Percentiles rank a stretch among this genome's conserved stretches.
Evolutionary conservation across 2,888 invertebrate genomes (phyloP).

Genomic region (Gymnocheta viridis): DNA sequence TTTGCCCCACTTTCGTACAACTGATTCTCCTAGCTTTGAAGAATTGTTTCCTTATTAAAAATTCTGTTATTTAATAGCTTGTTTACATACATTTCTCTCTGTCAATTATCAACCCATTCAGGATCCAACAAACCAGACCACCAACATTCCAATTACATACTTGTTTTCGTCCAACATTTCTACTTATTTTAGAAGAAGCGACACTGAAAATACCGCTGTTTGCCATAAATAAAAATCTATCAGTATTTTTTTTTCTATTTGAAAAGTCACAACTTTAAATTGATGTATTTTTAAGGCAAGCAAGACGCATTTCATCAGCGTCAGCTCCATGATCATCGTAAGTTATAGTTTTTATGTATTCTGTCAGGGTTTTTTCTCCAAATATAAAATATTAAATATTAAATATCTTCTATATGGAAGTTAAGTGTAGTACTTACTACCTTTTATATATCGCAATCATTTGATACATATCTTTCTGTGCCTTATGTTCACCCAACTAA

Average conservation of each 20-base stretch:
- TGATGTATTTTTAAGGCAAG: slow-evolving; percentile 24
- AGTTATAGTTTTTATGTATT: slow-evolving; percentile 60
- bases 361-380: slow-evolving; percentile 35
- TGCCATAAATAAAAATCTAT: slow-evolving; percentile 16
- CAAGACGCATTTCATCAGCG: slow-evolving; percentile 34
- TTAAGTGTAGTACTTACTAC: neutral
- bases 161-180: slow-evolving; percentile 14
- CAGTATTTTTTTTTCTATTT: neutral
- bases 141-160: slow-evolving; percentile 42
- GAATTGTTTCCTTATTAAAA: neutral
- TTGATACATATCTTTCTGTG: slow-evolving; percentile 1
- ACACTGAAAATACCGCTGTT: slow-evolving; percentile 9
- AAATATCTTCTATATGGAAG: neutral
- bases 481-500: neutral
- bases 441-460: slow-evolving; percentile 28
- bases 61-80: slow-evolving; percentile 35
- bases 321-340: slow-evolving; percentile 30
- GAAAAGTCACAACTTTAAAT: neutral
- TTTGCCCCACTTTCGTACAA: neutral
- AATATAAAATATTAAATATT: slow-evolving; percentile 30
- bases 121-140: slow-evolving; percentile 27
- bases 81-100: slow-evolving; percentile 35
- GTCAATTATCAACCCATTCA: neutral
- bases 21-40: neutral
- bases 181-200: neutral